phyloP scores from a whole-genome alignment of 2,888 invertebrate species.

The Sepiola atlantica region DNA sequence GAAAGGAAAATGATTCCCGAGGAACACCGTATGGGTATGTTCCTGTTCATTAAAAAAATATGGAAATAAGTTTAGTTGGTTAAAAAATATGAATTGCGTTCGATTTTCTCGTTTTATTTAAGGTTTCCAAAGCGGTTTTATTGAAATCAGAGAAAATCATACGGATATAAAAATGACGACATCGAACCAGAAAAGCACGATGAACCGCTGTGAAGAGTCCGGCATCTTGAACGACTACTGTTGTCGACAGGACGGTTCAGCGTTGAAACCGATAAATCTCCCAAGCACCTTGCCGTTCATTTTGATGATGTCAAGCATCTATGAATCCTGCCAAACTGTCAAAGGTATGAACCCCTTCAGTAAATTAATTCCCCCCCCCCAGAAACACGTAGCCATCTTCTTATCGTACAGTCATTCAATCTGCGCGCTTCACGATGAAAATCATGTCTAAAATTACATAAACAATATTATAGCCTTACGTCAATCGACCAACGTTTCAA shows the following conservation, averaged over 20 bases:
- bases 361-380: too few relatives aligned
- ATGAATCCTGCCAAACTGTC: neutral
- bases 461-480: too few relatives aligned
- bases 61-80: neutral
- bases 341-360: neutral
- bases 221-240: neutral
- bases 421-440: too few relatives aligned
- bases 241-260: constrained; percentile 24
- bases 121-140: neutral
- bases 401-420: too few relatives aligned
- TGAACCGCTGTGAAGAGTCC: neutral
- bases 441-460: too few relatives aligned
- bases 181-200: neutral
- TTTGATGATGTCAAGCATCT: constrained; percentile 14
- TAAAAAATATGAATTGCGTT: neutral
- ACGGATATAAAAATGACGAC: neutral
- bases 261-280: neutral
- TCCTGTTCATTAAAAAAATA: neutral
- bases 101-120: neutral
- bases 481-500: too few relatives aligned
- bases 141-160: neutral
- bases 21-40: too few relatives aligned
- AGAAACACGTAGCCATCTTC: too few relatives aligned
- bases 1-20: too few relatives aligned
- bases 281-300: neutral